A percentile compares a stretch with the other conserved stretches of the same genome.
phyloP scores from a whole-genome alignment of 2,888 invertebrate species.

The Acleris cristana region DNA sequence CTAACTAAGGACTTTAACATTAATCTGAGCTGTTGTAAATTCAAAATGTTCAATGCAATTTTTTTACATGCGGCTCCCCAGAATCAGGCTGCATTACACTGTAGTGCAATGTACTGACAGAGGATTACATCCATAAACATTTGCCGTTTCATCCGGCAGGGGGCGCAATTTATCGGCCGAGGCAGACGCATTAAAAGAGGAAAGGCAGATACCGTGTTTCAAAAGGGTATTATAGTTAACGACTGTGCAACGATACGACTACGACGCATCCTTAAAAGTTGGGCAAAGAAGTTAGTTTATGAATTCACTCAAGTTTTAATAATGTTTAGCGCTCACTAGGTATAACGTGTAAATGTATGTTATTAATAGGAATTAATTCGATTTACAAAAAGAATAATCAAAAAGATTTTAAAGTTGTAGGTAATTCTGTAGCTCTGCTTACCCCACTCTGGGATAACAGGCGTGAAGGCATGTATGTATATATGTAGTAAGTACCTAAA shows the following conservation, averaged over 20 bases:
- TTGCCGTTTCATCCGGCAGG: slow-evolving; percentile 59
- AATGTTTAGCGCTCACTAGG: too few relatives aligned
- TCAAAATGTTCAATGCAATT: too few relatives aligned
- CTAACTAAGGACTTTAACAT: too few relatives aligned
- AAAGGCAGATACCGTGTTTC: slow-evolving; percentile 46
- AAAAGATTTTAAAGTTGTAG: too few relatives aligned
- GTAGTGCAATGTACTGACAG: slow-evolving; percentile 40
- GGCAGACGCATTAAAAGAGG: slow-evolving; percentile 63
- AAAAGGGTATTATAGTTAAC: slow-evolving; percentile 10
- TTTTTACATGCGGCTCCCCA: neutral
- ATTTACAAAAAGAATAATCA: too few relatives aligned
- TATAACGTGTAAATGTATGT: too few relatives aligned
- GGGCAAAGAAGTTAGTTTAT: neutral
- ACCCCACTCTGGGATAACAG: too few relatives aligned
- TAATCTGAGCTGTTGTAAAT: too few relatives aligned
- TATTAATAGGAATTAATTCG: too few relatives aligned
- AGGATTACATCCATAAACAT: slow-evolving; percentile 72
- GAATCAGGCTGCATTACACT: slow-evolving; percentile 26
- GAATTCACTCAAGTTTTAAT: neutral
- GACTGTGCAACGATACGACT: neutral
- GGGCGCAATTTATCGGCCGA: slow-evolving; percentile 68
- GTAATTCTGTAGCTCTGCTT: too few relatives aligned
- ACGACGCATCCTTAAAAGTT: neutral
- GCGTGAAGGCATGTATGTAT: too few relatives aligned
- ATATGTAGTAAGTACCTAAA: too few relatives aligned